Percentiles rank a stretch among this genome's conserved stretches.
Conservation (phyloP, 1,140 invertebrate species). For the Drosophila setifemur region DNA sequence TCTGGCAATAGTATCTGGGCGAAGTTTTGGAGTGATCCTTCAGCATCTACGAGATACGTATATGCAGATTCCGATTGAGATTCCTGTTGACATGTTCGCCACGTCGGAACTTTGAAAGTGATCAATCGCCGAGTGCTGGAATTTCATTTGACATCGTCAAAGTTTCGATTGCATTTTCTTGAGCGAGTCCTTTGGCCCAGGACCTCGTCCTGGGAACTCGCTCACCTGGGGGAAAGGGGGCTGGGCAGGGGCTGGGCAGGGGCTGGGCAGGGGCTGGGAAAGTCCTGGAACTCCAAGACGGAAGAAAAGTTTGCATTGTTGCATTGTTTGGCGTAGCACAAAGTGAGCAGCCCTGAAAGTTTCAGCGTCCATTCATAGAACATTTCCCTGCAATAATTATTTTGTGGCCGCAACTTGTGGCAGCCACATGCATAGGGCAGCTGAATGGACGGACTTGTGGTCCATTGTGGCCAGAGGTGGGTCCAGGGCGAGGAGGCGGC, state of each 20-base stretch:
- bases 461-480: not conserved
- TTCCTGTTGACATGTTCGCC: not conserved
- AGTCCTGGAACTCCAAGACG: not conserved
- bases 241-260: not conserved
- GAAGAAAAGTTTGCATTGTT: conserved; percentile 39
- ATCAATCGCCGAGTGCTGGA: conserved; percentile 25
- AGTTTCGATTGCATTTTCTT: conserved; percentile 43
- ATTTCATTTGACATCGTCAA: conserved; percentile 20
- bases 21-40: too few relatives aligned
- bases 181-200: conserved; percentile 6
- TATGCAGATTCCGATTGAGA: too few relatives aligned
- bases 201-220: not conserved
- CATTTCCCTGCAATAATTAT: conserved; percentile 59
- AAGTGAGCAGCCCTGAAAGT: conserved; percentile 52
- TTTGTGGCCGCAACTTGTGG: conserved; percentile 56
- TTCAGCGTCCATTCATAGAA: conserved; percentile 53
- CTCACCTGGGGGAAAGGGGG: conserved; percentile 1
- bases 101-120: too few relatives aligned
- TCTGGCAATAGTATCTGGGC: too few relatives aligned
- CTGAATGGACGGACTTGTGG: conserved; percentile 36
- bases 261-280: not conserved
- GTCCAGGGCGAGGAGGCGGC: too few relatives aligned
- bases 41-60: too few relatives aligned
- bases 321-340: conserved; percentile 43
- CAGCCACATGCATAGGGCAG: conserved; percentile 35